Percentiles rank a stretch among this genome's conserved stretches.
Evolutionary conservation across 1,140 invertebrate genomes (phyloP).

Genomic region (Acromyrmex heyeri): DNA sequence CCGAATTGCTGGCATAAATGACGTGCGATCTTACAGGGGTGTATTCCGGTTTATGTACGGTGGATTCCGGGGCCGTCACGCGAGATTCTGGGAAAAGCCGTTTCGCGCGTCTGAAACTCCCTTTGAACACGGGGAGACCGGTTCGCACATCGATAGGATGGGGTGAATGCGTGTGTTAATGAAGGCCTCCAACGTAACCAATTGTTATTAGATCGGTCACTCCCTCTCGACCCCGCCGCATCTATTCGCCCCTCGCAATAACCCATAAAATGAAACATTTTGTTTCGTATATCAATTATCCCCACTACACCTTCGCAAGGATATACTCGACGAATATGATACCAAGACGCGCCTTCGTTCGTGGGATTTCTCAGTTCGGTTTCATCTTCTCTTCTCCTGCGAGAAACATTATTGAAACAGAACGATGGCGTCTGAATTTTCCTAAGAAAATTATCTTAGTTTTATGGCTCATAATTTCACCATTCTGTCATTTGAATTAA

Average conservation of each 20-base stretch:
- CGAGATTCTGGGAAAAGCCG: constrained; percentile 86
- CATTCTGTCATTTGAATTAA: neutral
- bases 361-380: constrained; percentile 17
- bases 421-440: constrained; percentile 6
- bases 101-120: constrained; percentile 82
- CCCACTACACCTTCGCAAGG: constrained; percentile 1
- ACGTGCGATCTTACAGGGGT: constrained; percentile 24
- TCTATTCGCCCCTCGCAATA: constrained; percentile 82
- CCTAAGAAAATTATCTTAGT: neutral
- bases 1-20: neutral
- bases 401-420: neutral
- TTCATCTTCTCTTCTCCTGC: neutral
- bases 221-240: constrained; percentile 78
- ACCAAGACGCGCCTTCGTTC: constrained; percentile 7
- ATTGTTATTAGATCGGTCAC: constrained; percentile 86
- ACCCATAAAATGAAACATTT: constrained; percentile 86
- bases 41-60: constrained; percentile 75
- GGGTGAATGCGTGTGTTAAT: constrained; percentile 82
- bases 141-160: constrained; percentile 30
- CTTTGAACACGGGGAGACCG: constrained; percentile 65
- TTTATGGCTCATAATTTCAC: neutral
- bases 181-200: constrained; percentile 84
- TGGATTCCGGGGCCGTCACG: constrained; percentile 85
- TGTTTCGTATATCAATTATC: constrained; percentile 84
- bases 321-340: constrained; percentile 13